A percentile compares a stretch with the other conserved stretches of the same genome.
phyloP scores from a whole-genome alignment of 2,888 invertebrate genomes.

The Hemithea aestivaria region DNA sequence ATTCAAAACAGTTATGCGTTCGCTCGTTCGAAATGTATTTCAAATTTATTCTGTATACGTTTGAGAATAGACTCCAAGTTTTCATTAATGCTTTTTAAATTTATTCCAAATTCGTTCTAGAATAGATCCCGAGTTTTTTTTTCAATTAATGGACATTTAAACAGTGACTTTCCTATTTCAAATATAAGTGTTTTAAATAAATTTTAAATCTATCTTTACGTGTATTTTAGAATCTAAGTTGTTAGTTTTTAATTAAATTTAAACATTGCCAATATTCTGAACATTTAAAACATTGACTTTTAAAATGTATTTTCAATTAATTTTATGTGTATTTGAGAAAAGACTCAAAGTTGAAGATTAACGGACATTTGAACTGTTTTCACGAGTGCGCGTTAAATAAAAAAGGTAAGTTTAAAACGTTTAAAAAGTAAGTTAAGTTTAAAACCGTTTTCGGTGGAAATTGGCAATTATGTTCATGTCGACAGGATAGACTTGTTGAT shows the following conservation, averaged over 20 bases:
- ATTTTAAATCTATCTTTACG: no score
- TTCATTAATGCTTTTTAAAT: no score
- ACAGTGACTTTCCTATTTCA: no score
- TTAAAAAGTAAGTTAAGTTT: conserved; percentile 21
- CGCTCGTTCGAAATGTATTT: conserved; percentile 9
- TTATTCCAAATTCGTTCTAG: background rate
- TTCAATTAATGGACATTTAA: no score
- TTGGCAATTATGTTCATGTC: conserved; percentile 5
- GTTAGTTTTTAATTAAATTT: no score
- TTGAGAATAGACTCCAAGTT: conserved; percentile 6
- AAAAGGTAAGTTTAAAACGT: no score
- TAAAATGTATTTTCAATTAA: conserved; percentile 8
- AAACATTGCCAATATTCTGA: no score
- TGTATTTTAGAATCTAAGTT: no score
- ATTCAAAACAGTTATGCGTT: conserved; percentile 10
- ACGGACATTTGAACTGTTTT: conserved; percentile 7
- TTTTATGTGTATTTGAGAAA: no score
- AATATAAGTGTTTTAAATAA: no score
- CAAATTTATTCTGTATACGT: background rate
- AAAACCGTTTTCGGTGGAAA: conserved; percentile 4
- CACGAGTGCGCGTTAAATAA: conserved; percentile 11
- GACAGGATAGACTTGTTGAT: conserved; percentile 13
- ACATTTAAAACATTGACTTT: no score
- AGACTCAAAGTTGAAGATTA: conserved; percentile 19
- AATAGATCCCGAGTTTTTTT: conserved; percentile 6